Conservation (phyloP, 2,797 vertebrate species). For the Menidia menidia region DNA sequence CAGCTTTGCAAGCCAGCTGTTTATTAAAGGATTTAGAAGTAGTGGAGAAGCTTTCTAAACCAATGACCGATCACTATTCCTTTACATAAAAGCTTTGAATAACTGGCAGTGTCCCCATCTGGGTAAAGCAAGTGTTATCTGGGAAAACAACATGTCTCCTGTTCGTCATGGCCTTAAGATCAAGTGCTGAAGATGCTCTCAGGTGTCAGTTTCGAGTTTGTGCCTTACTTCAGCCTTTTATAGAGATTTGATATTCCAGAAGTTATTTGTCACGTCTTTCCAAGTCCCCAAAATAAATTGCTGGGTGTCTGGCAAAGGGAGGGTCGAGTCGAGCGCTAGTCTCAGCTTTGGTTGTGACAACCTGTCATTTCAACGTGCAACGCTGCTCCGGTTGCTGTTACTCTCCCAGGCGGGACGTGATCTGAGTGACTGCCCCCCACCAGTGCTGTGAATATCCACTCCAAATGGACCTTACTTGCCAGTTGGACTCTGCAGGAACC, state of each 20-base stretch:
- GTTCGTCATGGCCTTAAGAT: constrained; percentile 55
- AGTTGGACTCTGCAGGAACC: constrained; percentile 52
- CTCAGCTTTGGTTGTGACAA: constrained; percentile 80
- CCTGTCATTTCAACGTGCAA: constrained; percentile 78
- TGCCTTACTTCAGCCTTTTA: constrained; percentile 85
- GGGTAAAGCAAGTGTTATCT: constrained; percentile 49
- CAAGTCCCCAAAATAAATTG: constrained; percentile 85
- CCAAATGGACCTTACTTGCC: constrained; percentile 57
- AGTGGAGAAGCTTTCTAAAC: background rate
- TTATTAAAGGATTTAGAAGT: background rate
- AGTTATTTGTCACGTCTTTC: constrained; percentile 86
- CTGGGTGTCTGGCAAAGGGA: constrained; percentile 75
- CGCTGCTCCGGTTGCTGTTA: constrained; percentile 72
- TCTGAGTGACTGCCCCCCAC: constrained; percentile 66
- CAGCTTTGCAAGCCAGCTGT: background rate
- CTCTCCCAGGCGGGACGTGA: constrained; percentile 59
- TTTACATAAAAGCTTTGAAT: constrained; percentile 26
- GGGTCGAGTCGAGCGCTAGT: constrained; percentile 69
- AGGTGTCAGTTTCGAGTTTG: constrained; percentile 83
- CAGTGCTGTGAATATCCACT: constrained; percentile 56
- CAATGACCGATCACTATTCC: background rate
- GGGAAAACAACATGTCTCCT: constrained; percentile 66
- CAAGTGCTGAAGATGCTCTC: constrained; percentile 68
- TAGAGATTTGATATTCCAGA: constrained; percentile 85
- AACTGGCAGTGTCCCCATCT: constrained; percentile 38